Evolutionary conservation across 2,797 vertebrate species (phyloP).

Genomic region (Chelon labrosus): DNA sequence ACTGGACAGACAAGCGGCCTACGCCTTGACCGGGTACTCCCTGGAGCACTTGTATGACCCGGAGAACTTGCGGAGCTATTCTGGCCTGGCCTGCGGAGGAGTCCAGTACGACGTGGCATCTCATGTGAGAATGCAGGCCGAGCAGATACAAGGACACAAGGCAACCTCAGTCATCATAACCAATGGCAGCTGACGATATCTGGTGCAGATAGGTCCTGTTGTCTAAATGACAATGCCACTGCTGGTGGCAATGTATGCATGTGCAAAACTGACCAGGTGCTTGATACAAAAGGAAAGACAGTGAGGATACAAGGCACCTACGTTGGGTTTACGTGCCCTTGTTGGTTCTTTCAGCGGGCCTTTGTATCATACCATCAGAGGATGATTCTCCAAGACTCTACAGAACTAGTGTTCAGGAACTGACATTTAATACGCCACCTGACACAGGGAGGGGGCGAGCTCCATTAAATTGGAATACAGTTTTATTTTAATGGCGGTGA

Average conservation of each 20-base stretch:
- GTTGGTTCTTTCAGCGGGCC: slow-evolving; percentile 63
- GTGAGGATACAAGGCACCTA: slow-evolving; percentile 36
- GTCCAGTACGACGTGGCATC: slow-evolving; percentile 93
- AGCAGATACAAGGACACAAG: slow-evolving; percentile 95
- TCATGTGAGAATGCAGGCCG: slow-evolving; percentile 94
- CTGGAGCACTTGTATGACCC: slow-evolving; percentile 94
- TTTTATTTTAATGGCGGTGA: slow-evolving; percentile 56
- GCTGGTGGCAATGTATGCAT: slow-evolving; percentile 74
- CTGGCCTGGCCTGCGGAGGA: slow-evolving; percentile 90
- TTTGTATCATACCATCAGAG: slow-evolving; percentile 47
- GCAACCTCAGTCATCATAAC: slow-evolving; percentile 97
- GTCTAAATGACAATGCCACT: slow-evolving; percentile 77
- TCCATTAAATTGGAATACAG: slow-evolving; percentile 60
- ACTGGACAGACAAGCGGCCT: slow-evolving; percentile 92
- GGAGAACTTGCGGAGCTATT: slow-evolving; percentile 93
- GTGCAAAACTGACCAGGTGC: slow-evolving; percentile 79
- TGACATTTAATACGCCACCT: slow-evolving; percentile 23
- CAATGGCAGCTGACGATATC: slow-evolving; percentile 93
- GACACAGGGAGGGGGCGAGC: slow-evolving; percentile 30
- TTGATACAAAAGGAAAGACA: slow-evolving; percentile 66
- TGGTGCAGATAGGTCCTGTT: slow-evolving; percentile 58
- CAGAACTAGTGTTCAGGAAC: slow-evolving; percentile 42
- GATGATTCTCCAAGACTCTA: slow-evolving; percentile 45
- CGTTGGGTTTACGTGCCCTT: slow-evolving; percentile 56
- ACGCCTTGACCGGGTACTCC: slow-evolving; percentile 94